These are phyloP conservation scores for Radopholus similis DNA, from an alignment of 1,140 invertebrate genomes.

Conservation along the genomic window DNA sequence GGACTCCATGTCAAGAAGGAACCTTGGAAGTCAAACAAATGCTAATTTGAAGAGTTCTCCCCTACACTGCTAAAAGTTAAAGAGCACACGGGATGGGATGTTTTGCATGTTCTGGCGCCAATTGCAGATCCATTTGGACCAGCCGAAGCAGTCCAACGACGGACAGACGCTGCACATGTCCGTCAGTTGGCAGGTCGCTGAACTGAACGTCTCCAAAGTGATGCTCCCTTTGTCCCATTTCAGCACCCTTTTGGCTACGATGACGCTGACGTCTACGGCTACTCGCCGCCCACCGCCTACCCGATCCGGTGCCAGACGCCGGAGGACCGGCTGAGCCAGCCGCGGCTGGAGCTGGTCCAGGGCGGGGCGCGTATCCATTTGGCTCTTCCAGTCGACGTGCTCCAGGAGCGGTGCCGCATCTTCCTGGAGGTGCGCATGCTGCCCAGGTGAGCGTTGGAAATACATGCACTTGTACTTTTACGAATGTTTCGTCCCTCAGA, in stretches of 20 bases:
- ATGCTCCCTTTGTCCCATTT: not conserved
- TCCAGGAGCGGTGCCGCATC: conserved; percentile 38
- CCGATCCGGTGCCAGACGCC: conserved; percentile 41
- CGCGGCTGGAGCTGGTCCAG: conserved; percentile 41
- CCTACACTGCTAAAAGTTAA: too few relatives aligned
- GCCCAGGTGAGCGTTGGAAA: not conserved
- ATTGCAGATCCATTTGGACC: conserved; percentile 40
- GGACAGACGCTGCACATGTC: conserved; percentile 37
- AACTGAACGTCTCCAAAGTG: not conserved
- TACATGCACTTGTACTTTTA: not conserved
- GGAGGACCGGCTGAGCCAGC: conserved; percentile 34
- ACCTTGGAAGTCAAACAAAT: not conserved
- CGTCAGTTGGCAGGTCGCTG: conserved; percentile 40
- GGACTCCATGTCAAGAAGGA: not conserved
- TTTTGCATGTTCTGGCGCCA: not conserved
- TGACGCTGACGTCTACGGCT: conserved; percentile 44
- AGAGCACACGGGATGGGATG: too few relatives aligned
- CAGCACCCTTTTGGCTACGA: conserved; percentile 31
- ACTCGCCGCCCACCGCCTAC: conserved; percentile 36
- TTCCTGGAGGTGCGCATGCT: conserved; percentile 41
- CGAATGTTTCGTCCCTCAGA: conserved; percentile 2
- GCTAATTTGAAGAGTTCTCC: not conserved
- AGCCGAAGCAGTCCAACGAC: conserved; percentile 37
- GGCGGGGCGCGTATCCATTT: conserved; percentile 43
- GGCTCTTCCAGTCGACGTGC: conserved; percentile 37